phyloP scores from a whole-genome alignment of 1,140 invertebrate genomes.

The Gonatopus flavifemur region DNA sequence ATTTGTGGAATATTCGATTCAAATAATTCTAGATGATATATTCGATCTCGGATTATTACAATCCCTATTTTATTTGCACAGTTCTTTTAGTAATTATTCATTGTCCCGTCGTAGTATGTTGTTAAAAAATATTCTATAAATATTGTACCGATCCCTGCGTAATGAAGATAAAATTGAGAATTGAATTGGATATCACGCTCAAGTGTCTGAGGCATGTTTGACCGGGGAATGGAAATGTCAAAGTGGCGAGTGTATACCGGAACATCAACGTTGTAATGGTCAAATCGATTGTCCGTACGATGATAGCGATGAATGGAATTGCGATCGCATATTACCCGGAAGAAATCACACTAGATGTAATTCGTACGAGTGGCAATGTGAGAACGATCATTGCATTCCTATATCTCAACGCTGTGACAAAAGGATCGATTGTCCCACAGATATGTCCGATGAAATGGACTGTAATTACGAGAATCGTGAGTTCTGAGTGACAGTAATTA shows the following conservation, averaged over 20 bases:
- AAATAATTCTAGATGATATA: too few species aligned
- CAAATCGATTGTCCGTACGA: conserved; percentile 66
- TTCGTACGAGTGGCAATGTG: conserved; percentile 61
- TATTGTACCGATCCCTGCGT: too few species aligned
- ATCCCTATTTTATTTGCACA: too few species aligned
- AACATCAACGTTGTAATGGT: conserved; percentile 62
- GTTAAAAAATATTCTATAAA: too few species aligned
- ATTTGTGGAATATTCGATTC: too few species aligned
- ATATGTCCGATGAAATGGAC: conserved; percentile 69
- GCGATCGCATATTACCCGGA: conserved; percentile 7
- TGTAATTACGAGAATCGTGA: conserved; percentile 51
- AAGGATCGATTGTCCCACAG: conserved; percentile 65
- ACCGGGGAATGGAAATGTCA: conserved; percentile 62
- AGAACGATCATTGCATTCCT: conserved; percentile 68
- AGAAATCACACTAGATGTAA: conserved; percentile 32
- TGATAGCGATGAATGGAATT: conserved; percentile 44
- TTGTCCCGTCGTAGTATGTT: too few species aligned
- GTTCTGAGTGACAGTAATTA: conserved; percentile 15
- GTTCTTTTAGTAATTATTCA: too few species aligned
- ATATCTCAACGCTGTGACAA: conserved; percentile 62
- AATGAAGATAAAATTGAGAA: too few species aligned
- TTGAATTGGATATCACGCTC: too few species aligned
- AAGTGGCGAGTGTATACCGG: conserved; percentile 66
- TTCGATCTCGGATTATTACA: too few species aligned
- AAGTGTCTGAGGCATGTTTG: conserved; percentile 33